phyloP scores from a whole-genome alignment of 1,140 invertebrate genomes.

The Ceratosolen solmsi region DNA sequence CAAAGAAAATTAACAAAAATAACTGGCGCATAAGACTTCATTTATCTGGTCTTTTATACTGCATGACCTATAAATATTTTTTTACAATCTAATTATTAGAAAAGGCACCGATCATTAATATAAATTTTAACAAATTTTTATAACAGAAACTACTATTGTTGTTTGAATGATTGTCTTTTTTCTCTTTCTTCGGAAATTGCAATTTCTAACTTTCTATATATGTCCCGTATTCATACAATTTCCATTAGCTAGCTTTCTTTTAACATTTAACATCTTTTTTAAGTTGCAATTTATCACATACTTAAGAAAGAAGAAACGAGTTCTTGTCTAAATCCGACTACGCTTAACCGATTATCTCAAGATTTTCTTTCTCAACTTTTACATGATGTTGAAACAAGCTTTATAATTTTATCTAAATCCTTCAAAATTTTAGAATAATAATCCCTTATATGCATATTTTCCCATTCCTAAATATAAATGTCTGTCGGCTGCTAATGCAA shows the following conservation, averaged over 20 bases:
- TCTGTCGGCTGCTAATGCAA: neutral
- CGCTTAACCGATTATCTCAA: neutral
- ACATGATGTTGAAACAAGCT: neutral
- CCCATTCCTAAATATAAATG: constrained; percentile 11
- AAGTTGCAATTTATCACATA: neutral
- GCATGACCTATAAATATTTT: constrained; percentile 14
- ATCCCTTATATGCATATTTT: constrained; percentile 4
- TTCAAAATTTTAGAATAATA: constrained; percentile 12
- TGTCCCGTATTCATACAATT: neutral
- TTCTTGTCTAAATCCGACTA: neutral
- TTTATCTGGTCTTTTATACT: neutral
- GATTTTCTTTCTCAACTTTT: neutral
- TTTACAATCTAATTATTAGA: constrained; percentile 21
- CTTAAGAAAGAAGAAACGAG: constrained; percentile 8
- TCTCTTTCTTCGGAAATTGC: neutral
- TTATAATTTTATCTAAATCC: neutral
- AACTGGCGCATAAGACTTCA: neutral
- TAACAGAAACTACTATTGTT: constrained; percentile 24
- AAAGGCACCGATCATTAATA: constrained; percentile 17
- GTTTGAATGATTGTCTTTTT: constrained; percentile 18
- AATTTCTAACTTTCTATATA: neutral
- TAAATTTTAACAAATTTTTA: constrained; percentile 25
- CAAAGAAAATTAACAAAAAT: neutral
- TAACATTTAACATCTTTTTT: constrained; percentile 3
- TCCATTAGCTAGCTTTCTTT: neutral